Evolutionary conservation across 1,140 invertebrate species (phyloP).

Genomic region (Achatina immaculata): DNA sequence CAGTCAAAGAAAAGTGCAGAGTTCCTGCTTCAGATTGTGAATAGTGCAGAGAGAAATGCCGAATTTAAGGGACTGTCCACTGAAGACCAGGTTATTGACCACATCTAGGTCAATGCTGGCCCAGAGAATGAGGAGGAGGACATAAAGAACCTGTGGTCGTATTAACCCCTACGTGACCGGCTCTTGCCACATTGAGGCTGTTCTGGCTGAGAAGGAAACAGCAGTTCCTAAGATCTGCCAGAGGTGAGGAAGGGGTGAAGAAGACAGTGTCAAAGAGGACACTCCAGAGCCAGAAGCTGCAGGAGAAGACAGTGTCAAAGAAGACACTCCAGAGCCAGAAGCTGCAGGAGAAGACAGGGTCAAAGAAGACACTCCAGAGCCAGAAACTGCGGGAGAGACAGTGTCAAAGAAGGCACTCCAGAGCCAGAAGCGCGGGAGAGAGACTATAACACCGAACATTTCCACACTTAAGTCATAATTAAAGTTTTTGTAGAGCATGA

Average conservation of each 20-base stretch:
- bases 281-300: conserved; percentile 69
- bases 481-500: too few relatives aligned
- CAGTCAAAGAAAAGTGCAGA: conserved; percentile 99
- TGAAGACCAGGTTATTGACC: conserved; percentile 96
- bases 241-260: conserved; percentile 78
- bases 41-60: conserved; percentile 99
- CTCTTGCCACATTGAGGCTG: conserved; percentile 98
- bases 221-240: conserved; percentile 82
- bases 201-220: too few relatives aligned
- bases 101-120: conserved; percentile 97
- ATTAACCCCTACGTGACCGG: conserved; percentile 99
- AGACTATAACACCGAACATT: too few relatives aligned
- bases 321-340: too few relatives aligned
- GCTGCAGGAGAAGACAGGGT: too few relatives aligned
- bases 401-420: too few relatives aligned
- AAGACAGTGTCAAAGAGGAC: conserved; percentile 75
- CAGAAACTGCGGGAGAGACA: too few relatives aligned
- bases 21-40: conserved; percentile 94
- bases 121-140: conserved; percentile 96
- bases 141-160: conserved; percentile 98
- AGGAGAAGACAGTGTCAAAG: conserved; percentile 65
- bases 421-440: too few relatives aligned
- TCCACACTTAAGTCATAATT: too few relatives aligned
- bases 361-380: too few relatives aligned
- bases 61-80: conserved; percentile 97